Conservation (phyloP, 1,140 invertebrate species). For the Bacillus rossius region DNA sequence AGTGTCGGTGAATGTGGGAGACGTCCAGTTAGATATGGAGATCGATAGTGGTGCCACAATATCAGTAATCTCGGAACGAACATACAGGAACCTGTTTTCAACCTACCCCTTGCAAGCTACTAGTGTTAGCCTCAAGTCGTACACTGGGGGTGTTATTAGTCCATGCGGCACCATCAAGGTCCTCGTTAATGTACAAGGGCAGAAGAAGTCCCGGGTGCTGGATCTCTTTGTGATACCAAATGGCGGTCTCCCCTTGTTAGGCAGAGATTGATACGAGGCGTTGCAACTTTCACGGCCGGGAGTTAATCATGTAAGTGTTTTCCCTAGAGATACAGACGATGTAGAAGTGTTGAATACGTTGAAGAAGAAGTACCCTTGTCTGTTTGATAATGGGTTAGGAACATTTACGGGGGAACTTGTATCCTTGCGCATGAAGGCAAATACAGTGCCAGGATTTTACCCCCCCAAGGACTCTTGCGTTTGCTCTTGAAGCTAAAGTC, state of each 20-base stretch:
- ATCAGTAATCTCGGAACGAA: too few relatives aligned
- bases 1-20: too few relatives aligned
- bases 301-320: neutral
- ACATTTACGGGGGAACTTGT: neutral
- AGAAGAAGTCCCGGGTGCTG: neutral
- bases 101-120: too few relatives aligned
- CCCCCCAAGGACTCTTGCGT: neutral
- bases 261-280: slow-evolving; percentile 24
- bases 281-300: slow-evolving; percentile 3
- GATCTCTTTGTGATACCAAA: neutral
- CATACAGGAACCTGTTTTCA: too few relatives aligned
- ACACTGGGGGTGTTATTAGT: neutral
- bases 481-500: neutral
- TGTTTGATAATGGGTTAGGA: neutral
- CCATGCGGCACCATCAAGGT: neutral
- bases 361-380: neutral
- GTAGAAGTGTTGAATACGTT: neutral
- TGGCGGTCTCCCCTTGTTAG: slow-evolving; percentile 17
- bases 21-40: too few relatives aligned
- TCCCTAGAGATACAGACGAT: neutral
- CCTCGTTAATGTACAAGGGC: neutral
- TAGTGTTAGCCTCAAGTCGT: neutral
- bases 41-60: too few relatives aligned
- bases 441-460: neutral
- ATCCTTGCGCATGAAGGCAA: neutral